These are phyloP conservation scores for Anastrepha obliqua DNA, from an alignment of 1,140 invertebrate genomes.

Conservation along the genomic window DNA sequence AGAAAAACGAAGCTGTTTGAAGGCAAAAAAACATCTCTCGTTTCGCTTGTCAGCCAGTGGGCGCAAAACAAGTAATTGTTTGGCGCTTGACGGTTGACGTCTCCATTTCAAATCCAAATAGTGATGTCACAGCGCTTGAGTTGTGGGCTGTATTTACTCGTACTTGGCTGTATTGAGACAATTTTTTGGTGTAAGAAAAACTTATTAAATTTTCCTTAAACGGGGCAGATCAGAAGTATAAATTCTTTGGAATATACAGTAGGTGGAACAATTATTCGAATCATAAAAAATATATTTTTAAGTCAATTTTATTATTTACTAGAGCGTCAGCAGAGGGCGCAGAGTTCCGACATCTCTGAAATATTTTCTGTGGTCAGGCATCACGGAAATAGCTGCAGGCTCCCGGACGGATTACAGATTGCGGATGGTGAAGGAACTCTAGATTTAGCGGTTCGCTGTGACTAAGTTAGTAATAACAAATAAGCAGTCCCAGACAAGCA, in stretches of 20 bases:
- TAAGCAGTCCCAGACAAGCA: no score
- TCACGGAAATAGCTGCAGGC: no score
- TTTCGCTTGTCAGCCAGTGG: neutral
- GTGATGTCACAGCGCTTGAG: conserved; percentile 27
- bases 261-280: no score
- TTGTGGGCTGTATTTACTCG: neutral
- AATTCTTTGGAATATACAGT: neutral
- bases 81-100: conserved; percentile 44
- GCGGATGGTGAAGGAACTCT: no score
- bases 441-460: no score
- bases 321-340: no score
- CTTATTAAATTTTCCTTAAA: neutral
- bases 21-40: neutral
- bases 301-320: no score
- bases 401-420: no score
- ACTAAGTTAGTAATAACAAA: no score
- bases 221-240: conserved; percentile 35
- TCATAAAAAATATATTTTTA: no score
- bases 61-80: conserved; percentile 41
- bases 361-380: no score
- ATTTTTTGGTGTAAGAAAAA: neutral
- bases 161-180: neutral
- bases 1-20: neutral
- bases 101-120: conserved; percentile 42
- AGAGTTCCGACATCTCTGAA: no score